Evolutionary conservation across 1,140 invertebrate species (phyloP).

Genomic region (Cydia amplana): DNA sequence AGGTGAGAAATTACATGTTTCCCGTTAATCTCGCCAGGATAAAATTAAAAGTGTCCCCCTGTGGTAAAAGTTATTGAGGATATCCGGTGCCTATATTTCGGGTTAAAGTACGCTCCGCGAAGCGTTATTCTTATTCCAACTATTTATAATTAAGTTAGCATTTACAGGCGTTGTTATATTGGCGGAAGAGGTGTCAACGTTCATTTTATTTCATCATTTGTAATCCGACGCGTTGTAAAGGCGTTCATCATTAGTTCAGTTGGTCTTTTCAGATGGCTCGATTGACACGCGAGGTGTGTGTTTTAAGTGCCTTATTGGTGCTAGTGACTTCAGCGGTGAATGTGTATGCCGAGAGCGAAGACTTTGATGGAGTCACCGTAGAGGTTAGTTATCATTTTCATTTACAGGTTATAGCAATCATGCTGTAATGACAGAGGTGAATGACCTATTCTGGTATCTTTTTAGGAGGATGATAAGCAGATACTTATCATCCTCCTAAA

Average conservation of each 20-base stretch:
- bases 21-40: not conserved
- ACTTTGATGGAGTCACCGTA: constrained; percentile 59
- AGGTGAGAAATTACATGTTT: constrained; percentile 32
- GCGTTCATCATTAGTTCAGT: not conserved
- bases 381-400: constrained; percentile 51
- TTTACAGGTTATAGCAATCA: constrained; percentile 27
- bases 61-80: constrained; percentile 57
- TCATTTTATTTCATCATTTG: constrained; percentile 18
- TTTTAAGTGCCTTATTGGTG: constrained; percentile 56
- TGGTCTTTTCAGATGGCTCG: constrained; percentile 68
- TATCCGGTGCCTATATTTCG: constrained; percentile 49
- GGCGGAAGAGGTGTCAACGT: not conserved
- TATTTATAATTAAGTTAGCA: constrained; percentile 58
- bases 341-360: constrained; percentile 50
- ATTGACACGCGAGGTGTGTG: constrained; percentile 49
- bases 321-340: constrained; percentile 41
- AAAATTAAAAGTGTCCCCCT: not conserved
- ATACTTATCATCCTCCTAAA: too few species aligned
- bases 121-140: constrained; percentile 14
- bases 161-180: constrained; percentile 30
- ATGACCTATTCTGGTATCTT: constrained; percentile 6
- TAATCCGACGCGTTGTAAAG: constrained; percentile 5
- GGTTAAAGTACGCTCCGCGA: constrained; percentile 24
- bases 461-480: not conserved
- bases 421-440: constrained; percentile 18